These are phyloP conservation scores for Drosophila pallidifrons DNA, from an alignment of 1,140 invertebrate genomes.

Conservation along the genomic window DNA sequence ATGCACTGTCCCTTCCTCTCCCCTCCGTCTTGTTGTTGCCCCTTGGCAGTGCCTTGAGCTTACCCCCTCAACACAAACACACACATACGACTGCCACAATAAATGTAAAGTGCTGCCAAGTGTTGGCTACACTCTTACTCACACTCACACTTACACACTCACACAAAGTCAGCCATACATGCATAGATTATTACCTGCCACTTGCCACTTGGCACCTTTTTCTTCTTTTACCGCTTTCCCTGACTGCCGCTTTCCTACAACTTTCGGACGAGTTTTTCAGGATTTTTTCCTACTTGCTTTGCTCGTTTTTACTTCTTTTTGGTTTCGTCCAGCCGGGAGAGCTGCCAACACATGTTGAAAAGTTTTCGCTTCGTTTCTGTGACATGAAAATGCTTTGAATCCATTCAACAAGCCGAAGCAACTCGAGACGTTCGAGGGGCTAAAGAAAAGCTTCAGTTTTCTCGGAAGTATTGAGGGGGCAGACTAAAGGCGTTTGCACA, in stretches of 20 bases:
- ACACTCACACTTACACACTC: constrained; percentile 14
- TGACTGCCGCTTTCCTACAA: constrained; percentile 38
- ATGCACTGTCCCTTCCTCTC: constrained; percentile 49
- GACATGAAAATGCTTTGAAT: constrained; percentile 83
- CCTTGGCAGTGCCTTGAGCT: neutral
- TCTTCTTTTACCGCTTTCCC: constrained; percentile 18
- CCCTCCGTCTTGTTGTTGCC: neutral
- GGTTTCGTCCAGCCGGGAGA: constrained; percentile 51
- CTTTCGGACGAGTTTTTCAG: constrained; percentile 72
- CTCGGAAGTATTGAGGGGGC: neutral
- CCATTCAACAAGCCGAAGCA: constrained; percentile 61
- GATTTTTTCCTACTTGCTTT: constrained; percentile 27
- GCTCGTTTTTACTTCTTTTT: constrained; percentile 23
- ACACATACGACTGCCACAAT: constrained; percentile 69
- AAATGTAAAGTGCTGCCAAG: constrained; percentile 82
- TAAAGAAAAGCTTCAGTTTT: neutral
- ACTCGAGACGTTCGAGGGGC: constrained; percentile 15
- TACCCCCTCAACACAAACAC: neutral
- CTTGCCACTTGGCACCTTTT: constrained; percentile 79
- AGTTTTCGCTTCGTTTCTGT: constrained; percentile 76
- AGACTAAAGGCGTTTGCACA: constrained; percentile 23
- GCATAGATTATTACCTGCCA: constrained; percentile 82
- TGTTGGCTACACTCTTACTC: constrained; percentile 49
- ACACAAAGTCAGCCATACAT: constrained; percentile 55
- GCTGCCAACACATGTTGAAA: constrained; percentile 81